Evolutionary conservation across 2,888 invertebrate genomes (phyloP), one percentile per base, ranked within the genome.

Genomic region (Orchesella flavescens): DNA sequence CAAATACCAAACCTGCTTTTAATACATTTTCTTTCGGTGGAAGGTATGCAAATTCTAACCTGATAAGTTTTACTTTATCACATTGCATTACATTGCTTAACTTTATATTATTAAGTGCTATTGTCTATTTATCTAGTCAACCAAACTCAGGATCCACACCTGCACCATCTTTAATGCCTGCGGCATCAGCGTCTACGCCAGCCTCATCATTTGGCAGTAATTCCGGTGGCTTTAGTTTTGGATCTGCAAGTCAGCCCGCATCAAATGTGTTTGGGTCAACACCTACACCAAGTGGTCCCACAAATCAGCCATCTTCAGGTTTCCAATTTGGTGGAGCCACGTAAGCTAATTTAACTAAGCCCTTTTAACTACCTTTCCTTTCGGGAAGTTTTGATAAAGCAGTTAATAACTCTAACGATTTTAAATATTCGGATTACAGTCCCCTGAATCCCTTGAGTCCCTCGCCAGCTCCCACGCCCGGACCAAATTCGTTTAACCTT

Each of bases 191-290:
- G 1, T 55, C 72, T 5, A 15, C 77, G 44, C 65, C 76, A 21
- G 49, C 75, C 12, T 55, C 78, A 23, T 9, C 77, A 19, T 44
- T 65, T 9, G 75, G 74, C 12, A 68, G 21, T 43, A 23, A 57
- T 7, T 7, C 72, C 1, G n/a, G 53, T 13, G 65, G 23, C 65
- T 80, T 80, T 46, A 76, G 23, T 59, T 82, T 82, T 71, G 55
- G 63, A 55, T 69, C 75, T 15, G 63, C 21, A 24, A 75, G 23
- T 63, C 43, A 75, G 17, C 23, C 73, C n/a, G 15, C 75, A 12
- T 17, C 69, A 61, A 74, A 68, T 82, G 65, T 71, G 44, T 76
- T 82, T 23, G 75, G 82, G n/a, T 61, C 63, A 55, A 23, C 44
- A 5, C 43, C 53, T 9, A 17, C 43, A 5, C 21, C 21, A 23